Percentiles rank a stretch among this genome's conserved stretches.
phyloP scores from a whole-genome alignment of 2,888 invertebrate species.

The Arrhopalites spinosus region DNA sequence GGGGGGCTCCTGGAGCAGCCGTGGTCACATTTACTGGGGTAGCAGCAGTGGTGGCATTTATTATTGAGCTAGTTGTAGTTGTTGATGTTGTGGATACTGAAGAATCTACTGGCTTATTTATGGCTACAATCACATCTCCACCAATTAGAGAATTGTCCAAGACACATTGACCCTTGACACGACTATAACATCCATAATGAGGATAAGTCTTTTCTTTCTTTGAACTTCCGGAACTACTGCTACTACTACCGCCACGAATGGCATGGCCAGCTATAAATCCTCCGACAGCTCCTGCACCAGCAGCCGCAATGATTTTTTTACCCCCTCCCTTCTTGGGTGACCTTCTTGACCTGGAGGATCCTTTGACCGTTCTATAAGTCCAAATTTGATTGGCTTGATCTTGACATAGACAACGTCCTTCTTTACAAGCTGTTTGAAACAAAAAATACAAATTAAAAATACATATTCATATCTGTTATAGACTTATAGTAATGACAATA shows the following conservation, averaged over 20 bases:
- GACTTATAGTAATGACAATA: too few species aligned
- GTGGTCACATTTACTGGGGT: background rate
- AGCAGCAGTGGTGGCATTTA: background rate
- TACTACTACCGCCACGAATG: too few species aligned
- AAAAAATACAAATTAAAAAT: too few species aligned
- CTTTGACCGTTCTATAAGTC: background rate
- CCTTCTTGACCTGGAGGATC: background rate
- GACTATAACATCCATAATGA: conserved; percentile 3
- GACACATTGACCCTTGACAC: conserved; percentile 6
- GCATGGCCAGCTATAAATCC: background rate
- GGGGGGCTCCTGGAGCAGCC: background rate
- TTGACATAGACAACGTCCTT: conserved; percentile 18
- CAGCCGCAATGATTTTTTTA: background rate
- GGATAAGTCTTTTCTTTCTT: background rate
- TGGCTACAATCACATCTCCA: background rate
- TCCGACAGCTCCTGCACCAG: conserved; percentile 10
- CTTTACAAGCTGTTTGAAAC: background rate
- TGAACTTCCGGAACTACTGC: background rate
- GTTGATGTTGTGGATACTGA: background rate
- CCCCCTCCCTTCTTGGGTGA: conserved; percentile 8
- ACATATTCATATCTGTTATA: too few species aligned
- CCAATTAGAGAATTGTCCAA: background rate
- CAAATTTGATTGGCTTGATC: conserved; percentile 27
- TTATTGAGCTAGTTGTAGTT: background rate
- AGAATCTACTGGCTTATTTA: background rate